These are phyloP conservation scores for Solenodon paradoxus DNA, from an alignment of 2,113 vertebrate species.

Conservation along the genomic window DNA sequence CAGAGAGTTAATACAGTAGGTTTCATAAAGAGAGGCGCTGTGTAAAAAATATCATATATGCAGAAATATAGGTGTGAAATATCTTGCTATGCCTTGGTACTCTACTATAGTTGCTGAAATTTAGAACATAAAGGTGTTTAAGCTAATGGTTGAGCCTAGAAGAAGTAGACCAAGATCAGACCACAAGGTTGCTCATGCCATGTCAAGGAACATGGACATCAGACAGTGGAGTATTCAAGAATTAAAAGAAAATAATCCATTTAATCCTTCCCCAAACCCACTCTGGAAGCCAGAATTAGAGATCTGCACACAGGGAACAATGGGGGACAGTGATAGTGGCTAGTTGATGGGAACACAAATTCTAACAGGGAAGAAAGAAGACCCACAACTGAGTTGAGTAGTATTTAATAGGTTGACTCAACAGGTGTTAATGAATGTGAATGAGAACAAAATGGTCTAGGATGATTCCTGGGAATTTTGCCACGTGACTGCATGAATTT, in stretches of 20 bases:
- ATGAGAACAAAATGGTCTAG: neutral
- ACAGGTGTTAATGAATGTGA: neutral
- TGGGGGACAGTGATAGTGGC: neutral
- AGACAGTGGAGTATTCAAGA: neutral
- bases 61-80: neutral
- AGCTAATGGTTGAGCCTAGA: neutral
- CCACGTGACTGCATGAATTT: neutral
- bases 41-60: neutral
- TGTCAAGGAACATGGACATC: neutral
- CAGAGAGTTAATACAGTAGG: neutral
- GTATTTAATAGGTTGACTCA: neutral
- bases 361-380: neutral
- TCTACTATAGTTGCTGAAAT: neutral
- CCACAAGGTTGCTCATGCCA: neutral
- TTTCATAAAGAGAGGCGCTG: neutral
- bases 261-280: neutral
- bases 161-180: neutral
- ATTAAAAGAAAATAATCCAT: neutral
- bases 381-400: neutral
- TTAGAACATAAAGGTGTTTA: neutral
- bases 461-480: neutral
- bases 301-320: neutral
- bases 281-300: neutral
- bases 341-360: neutral
- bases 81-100: neutral